Evolutionary conservation across 2,797 vertebrate genomes (phyloP).

Genomic region (Sebastes aleutianus): DNA sequence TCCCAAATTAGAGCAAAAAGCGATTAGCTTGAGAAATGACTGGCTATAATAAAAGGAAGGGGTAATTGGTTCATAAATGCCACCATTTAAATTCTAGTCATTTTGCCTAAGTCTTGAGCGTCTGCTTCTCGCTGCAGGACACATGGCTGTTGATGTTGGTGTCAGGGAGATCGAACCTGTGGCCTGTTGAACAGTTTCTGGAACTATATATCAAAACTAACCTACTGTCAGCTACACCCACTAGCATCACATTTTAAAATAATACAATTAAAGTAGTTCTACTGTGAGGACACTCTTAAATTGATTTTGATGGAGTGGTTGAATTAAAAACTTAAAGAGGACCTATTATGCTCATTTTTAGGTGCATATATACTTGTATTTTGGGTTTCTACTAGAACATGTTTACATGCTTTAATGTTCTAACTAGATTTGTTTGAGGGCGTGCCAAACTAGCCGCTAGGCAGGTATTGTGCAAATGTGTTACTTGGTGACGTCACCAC

Average conservation of each 20-base stretch:
- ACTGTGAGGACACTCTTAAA: background rate
- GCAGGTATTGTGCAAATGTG: too few species aligned
- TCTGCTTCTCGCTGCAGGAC: conserved; percentile 1
- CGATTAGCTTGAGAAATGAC: background rate
- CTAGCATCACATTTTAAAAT: background rate
- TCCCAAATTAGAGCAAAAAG: conserved; percentile 25
- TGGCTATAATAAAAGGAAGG: background rate
- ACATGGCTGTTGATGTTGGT: background rate
- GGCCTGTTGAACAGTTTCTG: background rate
- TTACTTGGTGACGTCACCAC: too few species aligned
- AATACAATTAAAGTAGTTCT: background rate
- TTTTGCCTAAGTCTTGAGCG: background rate
- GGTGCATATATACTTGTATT: too few species aligned
- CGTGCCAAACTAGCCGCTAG: too few species aligned
- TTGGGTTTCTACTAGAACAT: too few species aligned
- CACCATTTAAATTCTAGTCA: conserved; percentile 30
- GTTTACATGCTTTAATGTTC: too few species aligned
- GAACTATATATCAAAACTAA: background rate
- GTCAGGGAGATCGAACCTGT: conserved; percentile 6
- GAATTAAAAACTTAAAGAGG: too few species aligned
- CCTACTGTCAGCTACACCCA: background rate
- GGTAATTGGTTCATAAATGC: conserved; percentile 1
- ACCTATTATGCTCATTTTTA: too few species aligned
- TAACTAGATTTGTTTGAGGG: too few species aligned
- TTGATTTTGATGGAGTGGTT: background rate